Conservation (phyloP, 2,888 invertebrate genomes). For the Corythucha ciliata region DNA sequence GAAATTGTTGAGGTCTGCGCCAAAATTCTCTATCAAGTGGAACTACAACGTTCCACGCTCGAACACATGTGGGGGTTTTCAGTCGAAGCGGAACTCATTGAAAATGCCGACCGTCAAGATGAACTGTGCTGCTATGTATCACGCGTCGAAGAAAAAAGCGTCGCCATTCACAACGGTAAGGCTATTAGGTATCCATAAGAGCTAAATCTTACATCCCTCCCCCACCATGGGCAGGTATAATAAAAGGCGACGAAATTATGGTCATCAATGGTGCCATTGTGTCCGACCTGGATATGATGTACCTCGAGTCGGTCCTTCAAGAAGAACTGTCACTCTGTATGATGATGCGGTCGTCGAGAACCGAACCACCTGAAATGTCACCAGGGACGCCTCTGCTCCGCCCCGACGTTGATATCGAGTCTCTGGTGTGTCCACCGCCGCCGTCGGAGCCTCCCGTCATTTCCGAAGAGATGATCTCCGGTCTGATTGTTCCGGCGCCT, state of each 20-base stretch:
- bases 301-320: conserved; percentile 90
- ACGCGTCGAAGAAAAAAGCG: conserved; percentile 89
- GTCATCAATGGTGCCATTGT: conserved; percentile 97
- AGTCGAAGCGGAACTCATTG: conserved; percentile 92
- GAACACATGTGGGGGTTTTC: conserved; percentile 98
- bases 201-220: too few relatives aligned
- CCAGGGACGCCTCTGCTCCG: conserved; percentile 53
- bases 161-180: conserved; percentile 90
- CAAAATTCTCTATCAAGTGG: conserved; percentile 93
- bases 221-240: conserved; percentile 90
- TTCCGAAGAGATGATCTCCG: conserved; percentile 92
- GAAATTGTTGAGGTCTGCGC: conserved; percentile 93
- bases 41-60: conserved; percentile 76
- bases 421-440: conserved; percentile 91
- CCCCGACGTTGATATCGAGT: conserved; percentile 89
- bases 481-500: conserved; percentile 92
- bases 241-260: conserved; percentile 97
- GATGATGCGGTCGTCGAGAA: conserved; percentile 78
- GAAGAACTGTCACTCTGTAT: conserved; percentile 89
- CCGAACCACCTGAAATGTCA: conserved; percentile 48
- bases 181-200: conserved; percentile 55
- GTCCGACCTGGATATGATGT: conserved; percentile 98
- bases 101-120: conserved; percentile 91
- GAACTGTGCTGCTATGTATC: conserved; percentile 96
- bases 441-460: conserved; percentile 87